These are phyloP conservation scores for Salvelinus fontinalis DNA, from an alignment of 2,113 vertebrate species.

Conservation along the genomic window DNA sequence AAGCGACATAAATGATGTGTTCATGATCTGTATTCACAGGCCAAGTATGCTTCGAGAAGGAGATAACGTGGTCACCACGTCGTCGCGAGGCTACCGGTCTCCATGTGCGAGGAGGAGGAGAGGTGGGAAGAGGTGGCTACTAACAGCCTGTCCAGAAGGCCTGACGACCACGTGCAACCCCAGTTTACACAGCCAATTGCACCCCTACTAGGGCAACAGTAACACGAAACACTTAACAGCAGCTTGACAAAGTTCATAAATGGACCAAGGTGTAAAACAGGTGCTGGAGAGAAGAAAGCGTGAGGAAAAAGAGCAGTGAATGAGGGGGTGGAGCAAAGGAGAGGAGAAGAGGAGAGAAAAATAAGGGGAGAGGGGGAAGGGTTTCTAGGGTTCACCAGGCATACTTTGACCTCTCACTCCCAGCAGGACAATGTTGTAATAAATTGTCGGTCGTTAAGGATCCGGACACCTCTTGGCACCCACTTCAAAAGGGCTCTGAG, in stretches of 20 bases:
- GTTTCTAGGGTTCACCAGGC: conserved; percentile 59
- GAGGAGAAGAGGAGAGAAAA: conserved; percentile 25
- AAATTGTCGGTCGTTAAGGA: conserved; percentile 76
- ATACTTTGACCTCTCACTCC: conserved; percentile 67
- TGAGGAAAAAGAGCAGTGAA: conserved; percentile 32
- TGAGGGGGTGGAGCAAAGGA: conserved; percentile 13
- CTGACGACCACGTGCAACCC: conserved; percentile 41
- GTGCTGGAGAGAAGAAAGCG: conserved; percentile 51
- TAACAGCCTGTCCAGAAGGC: conserved; percentile 16
- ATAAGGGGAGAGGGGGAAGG: conserved; percentile 32
- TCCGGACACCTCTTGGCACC: conserved; percentile 72
- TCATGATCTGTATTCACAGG: conserved; percentile 6
- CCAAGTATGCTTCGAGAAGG: neutral
- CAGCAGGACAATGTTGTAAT: conserved; percentile 64
- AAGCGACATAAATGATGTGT: neutral
- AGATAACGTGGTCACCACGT: neutral
- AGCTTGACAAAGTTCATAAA: conserved; percentile 63
- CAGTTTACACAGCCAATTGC: conserved; percentile 59
- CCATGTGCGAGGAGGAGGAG: conserved; percentile 21
- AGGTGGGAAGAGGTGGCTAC: conserved; percentile 9
- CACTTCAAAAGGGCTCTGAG: conserved; percentile 68
- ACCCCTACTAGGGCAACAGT: conserved; percentile 49
- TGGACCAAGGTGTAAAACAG: conserved; percentile 75
- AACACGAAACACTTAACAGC: conserved; percentile 70
- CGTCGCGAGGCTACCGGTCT: neutral